phyloP scores from a whole-genome alignment of 2,113 vertebrate species.

The Xiphophorus couchianus region DNA sequence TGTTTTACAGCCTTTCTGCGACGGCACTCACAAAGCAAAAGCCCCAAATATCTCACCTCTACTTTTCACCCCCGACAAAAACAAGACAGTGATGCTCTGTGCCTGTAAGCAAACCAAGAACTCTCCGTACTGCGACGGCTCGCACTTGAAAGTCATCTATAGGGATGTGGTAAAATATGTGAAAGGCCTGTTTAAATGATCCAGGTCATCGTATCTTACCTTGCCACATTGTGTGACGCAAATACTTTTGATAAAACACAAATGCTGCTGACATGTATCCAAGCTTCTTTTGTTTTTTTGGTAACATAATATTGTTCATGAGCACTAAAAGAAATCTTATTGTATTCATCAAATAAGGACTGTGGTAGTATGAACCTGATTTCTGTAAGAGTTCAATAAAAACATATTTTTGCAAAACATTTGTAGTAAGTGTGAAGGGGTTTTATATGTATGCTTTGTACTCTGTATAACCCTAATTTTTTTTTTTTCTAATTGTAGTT shows the following conservation, averaged over 20 bases:
- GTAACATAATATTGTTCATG: not conserved
- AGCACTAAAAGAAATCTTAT: not conserved
- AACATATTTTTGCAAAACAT: not conserved
- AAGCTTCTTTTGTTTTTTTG: not conserved
- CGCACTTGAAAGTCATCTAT: slow-evolving; percentile 77
- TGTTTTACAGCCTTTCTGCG: slow-evolving; percentile 86
- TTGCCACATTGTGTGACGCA: not conserved
- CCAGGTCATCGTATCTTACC: not conserved
- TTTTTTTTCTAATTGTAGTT: not conserved
- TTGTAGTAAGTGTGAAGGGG: not conserved
- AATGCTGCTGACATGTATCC: not conserved
- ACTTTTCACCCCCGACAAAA: slow-evolving; percentile 79
- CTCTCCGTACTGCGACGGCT: slow-evolving; percentile 86
- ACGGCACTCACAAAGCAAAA: slow-evolving; percentile 81
- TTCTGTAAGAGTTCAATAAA: not conserved
- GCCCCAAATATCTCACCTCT: slow-evolving; percentile 78
- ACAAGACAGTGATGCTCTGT: slow-evolving; percentile 75
- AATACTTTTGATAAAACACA: not conserved
- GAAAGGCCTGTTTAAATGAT: slow-evolving; percentile 61
- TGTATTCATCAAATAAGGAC: not conserved
- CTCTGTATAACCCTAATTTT: not conserved
- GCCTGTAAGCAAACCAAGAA: slow-evolving; percentile 85
- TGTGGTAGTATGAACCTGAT: not conserved
- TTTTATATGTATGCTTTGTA: not conserved
- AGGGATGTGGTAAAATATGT: slow-evolving; percentile 48